Percentiles rank a stretch among this genome's conserved stretches.
Evolutionary conservation across 2,888 invertebrate species (phyloP).

Genomic region (Cenopis cana): DNA sequence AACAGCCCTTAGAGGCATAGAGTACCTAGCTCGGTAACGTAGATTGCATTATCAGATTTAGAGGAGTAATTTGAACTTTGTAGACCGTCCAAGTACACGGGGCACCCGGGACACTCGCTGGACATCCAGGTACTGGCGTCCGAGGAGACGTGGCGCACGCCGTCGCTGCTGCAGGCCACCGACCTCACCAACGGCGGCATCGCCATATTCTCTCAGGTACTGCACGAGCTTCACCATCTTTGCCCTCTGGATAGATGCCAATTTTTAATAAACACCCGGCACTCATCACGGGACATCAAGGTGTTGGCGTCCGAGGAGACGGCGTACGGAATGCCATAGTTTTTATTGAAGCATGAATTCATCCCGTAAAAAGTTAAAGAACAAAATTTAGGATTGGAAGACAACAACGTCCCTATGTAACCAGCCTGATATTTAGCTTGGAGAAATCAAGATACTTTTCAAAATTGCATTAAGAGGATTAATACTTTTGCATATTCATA

Average conservation of each 20-base stretch:
- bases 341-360: not conserved
- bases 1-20: too few relatives aligned
- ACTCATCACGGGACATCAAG: too few relatives aligned
- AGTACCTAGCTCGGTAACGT: not conserved
- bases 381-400: not conserved
- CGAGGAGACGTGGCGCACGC: conserved; percentile 95
- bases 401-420: not conserved
- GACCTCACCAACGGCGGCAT: conserved; percentile 87
- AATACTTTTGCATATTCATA: not conserved
- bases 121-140: conserved; percentile 92
- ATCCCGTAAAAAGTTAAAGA: not conserved
- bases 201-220: conserved; percentile 91
- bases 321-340: too few relatives aligned
- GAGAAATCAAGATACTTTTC: not conserved
- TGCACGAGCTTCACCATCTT: too few relatives aligned
- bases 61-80: conserved; percentile 6
- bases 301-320: conserved; percentile 90
- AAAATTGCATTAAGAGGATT: not conserved
- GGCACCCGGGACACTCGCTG: conserved; percentile 87
- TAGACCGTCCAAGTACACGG: conserved; percentile 84
- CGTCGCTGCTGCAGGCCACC: conserved; percentile 90
- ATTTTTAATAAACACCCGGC: conserved; percentile 59
- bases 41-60: not conserved
- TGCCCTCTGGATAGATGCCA: too few relatives aligned
- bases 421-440: not conserved